Evolutionary conservation across 2,888 invertebrate genomes (phyloP).

Genomic region (Stenolophus ochropezus): DNA sequence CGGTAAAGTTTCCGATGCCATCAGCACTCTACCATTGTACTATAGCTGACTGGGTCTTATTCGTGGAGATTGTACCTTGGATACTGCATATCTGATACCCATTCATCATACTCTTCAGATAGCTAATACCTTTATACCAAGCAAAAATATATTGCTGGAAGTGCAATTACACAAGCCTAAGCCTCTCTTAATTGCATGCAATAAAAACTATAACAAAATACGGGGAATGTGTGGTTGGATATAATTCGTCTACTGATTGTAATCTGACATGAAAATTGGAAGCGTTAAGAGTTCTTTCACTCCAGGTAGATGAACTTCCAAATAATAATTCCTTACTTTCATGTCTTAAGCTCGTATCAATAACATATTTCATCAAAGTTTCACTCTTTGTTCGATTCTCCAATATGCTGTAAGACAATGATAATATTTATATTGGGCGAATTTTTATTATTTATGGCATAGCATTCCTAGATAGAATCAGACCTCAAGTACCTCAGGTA

Average conservation of each 20-base stretch:
- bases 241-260: neutral
- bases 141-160: neutral
- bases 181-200: neutral
- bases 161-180: neutral
- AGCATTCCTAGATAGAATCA: too few species aligned
- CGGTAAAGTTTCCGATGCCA: slow-evolving; percentile 26
- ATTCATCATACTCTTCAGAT: slow-evolving; percentile 32
- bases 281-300: neutral
- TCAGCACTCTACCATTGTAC: slow-evolving; percentile 19
- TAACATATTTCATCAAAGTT: neutral
- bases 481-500: too few species aligned
- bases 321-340: neutral
- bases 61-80: slow-evolving; percentile 19
- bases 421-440: too few species aligned
- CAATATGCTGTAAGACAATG: too few species aligned
- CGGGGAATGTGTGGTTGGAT: neutral
- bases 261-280: neutral
- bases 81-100: slow-evolving; percentile 34
- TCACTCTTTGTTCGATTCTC: too few species aligned
- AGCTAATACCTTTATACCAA: neutral
- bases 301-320: neutral
- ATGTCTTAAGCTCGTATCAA: neutral
- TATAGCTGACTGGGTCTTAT: neutral
- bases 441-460: too few species aligned
- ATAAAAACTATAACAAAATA: neutral